Evolutionary conservation across 2,888 invertebrate species (phyloP).

Genomic region (Leptura quadrifasciata): DNA sequence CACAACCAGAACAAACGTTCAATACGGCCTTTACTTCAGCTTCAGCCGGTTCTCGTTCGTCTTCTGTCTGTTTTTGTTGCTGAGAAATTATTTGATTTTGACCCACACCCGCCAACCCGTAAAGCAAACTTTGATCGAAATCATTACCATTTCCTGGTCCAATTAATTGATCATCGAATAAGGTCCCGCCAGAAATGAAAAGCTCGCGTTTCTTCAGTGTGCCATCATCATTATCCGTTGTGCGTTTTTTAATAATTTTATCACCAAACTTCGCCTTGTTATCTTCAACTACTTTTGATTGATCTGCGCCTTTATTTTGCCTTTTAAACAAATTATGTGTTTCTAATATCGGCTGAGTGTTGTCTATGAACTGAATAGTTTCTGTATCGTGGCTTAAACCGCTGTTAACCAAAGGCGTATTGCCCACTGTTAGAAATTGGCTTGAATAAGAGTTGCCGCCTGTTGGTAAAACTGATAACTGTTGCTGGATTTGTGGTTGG

Average conservation of each 20-base stretch:
- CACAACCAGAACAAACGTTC: constrained; percentile 85
- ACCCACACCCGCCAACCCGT: constrained; percentile 83
- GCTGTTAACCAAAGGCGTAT: constrained; percentile 75
- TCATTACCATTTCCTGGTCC: constrained; percentile 73
- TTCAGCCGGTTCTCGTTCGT: constrained; percentile 88
- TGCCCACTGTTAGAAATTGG: constrained; percentile 64
- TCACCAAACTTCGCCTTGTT: constrained; percentile 53
- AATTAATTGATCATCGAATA: constrained; percentile 75
- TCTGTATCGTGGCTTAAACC: constrained; percentile 64
- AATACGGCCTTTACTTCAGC: constrained; percentile 88
- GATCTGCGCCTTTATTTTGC: constrained; percentile 50
- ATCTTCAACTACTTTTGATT: constrained; percentile 1
- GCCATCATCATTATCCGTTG: constrained; percentile 47
- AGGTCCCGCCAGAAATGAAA: constrained; percentile 81
- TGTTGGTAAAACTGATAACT: constrained; percentile 48
- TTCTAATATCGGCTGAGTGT: constrained; percentile 65
- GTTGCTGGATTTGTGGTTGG: constrained; percentile 16
- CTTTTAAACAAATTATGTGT: constrained; percentile 77
- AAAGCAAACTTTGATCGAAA: constrained; percentile 76
- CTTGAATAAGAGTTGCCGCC: constrained; percentile 48
- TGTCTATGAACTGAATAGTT: constrained; percentile 80
- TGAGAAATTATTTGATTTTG: constrained; percentile 78
- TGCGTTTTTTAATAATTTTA: constrained; percentile 57
- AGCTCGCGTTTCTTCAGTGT: constrained; percentile 79
- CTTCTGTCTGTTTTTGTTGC: constrained; percentile 79